Evolutionary conservation across 2,797 vertebrate species (phyloP).

Genomic region (Halcyon smyrnensis): DNA sequence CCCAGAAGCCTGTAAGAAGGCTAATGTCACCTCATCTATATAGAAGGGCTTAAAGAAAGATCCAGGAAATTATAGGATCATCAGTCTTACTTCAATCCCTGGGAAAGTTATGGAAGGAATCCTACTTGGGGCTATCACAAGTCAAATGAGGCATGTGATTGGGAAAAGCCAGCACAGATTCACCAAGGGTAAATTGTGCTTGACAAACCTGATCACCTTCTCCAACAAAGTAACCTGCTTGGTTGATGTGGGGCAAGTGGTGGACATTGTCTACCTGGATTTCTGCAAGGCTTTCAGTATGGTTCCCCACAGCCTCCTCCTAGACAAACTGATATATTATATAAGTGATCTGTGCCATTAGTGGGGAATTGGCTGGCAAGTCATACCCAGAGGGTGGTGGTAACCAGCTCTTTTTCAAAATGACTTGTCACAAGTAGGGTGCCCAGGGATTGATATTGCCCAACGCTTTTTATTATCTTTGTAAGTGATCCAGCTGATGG

Average conservation of each 20-base stretch:
- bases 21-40: background rate
- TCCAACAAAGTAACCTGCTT: background rate
- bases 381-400: background rate
- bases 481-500: no score
- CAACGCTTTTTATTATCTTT: no score
- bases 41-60: background rate
- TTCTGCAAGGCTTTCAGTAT: background rate
- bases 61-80: background rate
- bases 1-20: background rate
- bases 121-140: background rate
- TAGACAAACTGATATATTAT: rapidly evolving
- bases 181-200: background rate
- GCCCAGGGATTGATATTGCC: no score
- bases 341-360: background rate
- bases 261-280: background rate
- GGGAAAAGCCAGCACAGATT: background rate
- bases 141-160: no score
- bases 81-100: background rate
- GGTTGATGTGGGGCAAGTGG: no score
- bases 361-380: background rate
- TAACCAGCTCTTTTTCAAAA: background rate
- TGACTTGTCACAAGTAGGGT: background rate
- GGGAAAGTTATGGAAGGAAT: background rate
- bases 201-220: background rate
- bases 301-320: background rate